Evolutionary conservation across 2,797 vertebrate genomes (phyloP).

Genomic region (Australoheros facetus): DNA sequence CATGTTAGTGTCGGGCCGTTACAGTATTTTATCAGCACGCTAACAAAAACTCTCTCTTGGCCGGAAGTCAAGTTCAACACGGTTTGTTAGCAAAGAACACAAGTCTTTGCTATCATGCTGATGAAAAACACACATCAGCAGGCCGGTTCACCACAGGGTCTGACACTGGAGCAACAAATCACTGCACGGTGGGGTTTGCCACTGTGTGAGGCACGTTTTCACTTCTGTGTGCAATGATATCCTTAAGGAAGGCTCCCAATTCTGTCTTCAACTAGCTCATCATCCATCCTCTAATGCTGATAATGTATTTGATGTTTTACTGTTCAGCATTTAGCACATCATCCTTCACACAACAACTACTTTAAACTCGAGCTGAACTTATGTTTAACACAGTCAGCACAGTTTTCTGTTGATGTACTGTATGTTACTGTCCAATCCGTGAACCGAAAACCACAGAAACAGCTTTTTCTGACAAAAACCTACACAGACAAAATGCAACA

Average conservation of each 20-base stretch:
- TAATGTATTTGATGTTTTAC: conserved; percentile 8
- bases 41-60: conserved; percentile 55
- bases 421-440: neutral
- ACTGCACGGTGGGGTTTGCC: neutral
- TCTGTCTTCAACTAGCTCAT: conserved; percentile 5
- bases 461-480: neutral
- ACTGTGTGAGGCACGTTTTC: neutral
- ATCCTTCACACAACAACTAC: neutral
- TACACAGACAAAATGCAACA: neutral
- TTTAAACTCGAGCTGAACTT: neutral
- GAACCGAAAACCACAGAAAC: neutral
- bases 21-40: conserved; percentile 41
- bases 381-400: neutral
- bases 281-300: neutral
- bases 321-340: neutral
- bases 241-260: neutral
- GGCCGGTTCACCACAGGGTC: conserved; percentile 11
- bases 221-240: neutral
- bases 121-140: conserved; percentile 20
- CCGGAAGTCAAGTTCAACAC: conserved; percentile 46
- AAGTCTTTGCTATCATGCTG: conserved; percentile 15
- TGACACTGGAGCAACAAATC: conserved; percentile 14
- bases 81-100: conserved; percentile 48
- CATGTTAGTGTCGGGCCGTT: conserved; percentile 6
- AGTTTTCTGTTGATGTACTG: neutral